A percentile compares a stretch with the other conserved stretches of the same genome.
Evolutionary conservation across 2,113 vertebrate genomes (phyloP).

Genomic region (Clarias gariepinus): DNA sequence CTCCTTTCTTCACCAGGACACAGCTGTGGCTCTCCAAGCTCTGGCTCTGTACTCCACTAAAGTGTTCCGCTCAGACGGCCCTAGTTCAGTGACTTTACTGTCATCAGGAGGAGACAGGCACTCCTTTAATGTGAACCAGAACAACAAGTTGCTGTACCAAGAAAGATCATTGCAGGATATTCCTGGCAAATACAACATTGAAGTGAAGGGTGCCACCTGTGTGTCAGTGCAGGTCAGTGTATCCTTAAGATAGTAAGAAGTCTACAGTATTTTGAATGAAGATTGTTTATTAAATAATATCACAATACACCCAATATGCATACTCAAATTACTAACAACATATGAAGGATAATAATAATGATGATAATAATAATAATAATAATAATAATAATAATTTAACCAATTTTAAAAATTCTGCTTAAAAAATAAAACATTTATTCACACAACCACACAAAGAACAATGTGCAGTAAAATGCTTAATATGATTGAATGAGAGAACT

Average conservation of each 20-base stretch:
- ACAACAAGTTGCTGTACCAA: slow-evolving; percentile 83
- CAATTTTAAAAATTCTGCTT: neutral
- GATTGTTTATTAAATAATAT: slow-evolving; percentile 42
- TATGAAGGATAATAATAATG: too few relatives aligned
- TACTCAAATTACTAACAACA: too few relatives aligned
- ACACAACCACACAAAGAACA: too few relatives aligned
- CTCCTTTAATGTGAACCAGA: slow-evolving; percentile 72
- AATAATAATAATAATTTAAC: neutral
- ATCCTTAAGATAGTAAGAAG: neutral
- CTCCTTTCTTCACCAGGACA: slow-evolving; percentile 65
- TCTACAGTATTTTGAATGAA: too few relatives aligned
- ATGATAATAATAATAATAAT: too few relatives aligned
- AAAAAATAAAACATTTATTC: too few relatives aligned
- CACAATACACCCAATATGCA: neutral
- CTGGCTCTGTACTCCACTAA: slow-evolving; percentile 66
- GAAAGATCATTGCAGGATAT: slow-evolving; percentile 61
- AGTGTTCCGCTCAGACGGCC: slow-evolving; percentile 59
- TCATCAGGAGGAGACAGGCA: slow-evolving; percentile 58
- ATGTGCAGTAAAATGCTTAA: too few relatives aligned
- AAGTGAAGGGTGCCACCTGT: slow-evolving; percentile 67
- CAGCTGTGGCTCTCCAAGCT: slow-evolving; percentile 72
- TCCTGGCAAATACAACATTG: slow-evolving; percentile 64
- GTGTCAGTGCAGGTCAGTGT: slow-evolving; percentile 75
- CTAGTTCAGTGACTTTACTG: slow-evolving; percentile 63
- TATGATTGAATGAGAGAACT: too few relatives aligned